Conservation (phyloP, 2,888 invertebrate species). For the Emmelina monodactyla region DNA sequence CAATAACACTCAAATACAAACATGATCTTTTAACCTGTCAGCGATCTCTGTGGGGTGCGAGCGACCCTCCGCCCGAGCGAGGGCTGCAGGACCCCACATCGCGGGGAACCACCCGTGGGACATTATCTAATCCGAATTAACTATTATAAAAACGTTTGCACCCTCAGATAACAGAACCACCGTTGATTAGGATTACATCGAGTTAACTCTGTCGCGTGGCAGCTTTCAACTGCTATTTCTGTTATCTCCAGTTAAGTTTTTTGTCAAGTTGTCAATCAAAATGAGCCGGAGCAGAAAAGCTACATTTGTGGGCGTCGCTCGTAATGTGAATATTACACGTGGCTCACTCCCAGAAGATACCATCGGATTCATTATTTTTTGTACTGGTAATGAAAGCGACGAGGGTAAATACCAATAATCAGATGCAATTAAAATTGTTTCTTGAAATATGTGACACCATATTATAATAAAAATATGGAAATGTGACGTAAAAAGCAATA, state of each 20-base stretch:
- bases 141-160: conserved; percentile 49
- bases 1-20: conserved; percentile 24
- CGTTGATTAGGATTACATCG: conserved; percentile 32
- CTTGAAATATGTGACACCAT: no score
- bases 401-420: no score
- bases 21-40: conserved; percentile 37
- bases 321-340: conserved; percentile 16
- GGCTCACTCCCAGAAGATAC: neutral
- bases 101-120: conserved; percentile 15
- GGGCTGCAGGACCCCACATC: conserved; percentile 1
- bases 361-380: neutral
- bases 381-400: no score
- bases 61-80: conserved; percentile 24
- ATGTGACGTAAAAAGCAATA: no score
- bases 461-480: no score
- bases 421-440: no score
- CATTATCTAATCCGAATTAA: conserved; percentile 57
- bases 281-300: conserved; percentile 28
- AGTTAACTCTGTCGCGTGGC: conserved; percentile 62
- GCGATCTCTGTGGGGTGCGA: conserved; percentile 19
- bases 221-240: conserved; percentile 21
- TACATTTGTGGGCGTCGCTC: conserved; percentile 4
- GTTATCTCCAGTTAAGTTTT: conserved; percentile 23
- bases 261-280: conserved; percentile 36
- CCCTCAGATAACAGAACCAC: conserved; percentile 35